Base-by-base conservation (phyloP, 2,797 vertebrate genomes). In the Centropyge bicolor region DNA sequence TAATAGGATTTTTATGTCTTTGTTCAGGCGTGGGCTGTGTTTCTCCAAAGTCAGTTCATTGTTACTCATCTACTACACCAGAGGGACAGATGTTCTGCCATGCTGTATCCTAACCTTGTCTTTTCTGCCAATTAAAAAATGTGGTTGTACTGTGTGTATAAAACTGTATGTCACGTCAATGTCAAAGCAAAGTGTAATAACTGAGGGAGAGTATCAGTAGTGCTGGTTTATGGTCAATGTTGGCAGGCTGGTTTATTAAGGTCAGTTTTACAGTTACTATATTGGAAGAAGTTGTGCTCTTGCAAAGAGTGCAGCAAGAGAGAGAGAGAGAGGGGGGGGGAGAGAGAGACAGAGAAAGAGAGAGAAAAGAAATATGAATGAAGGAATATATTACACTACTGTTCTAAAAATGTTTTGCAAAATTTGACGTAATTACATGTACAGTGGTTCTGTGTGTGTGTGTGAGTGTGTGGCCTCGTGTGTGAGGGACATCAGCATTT, bases 31-130 rank as follows among this genome's bases (percentile, higher is more conserved):
- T 55, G 59, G 14, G 72, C 51, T 63, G 45, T 48, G 70, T 62
- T 74, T 72, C 43, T 73, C 48, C 65, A 73, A 76, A 82, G 82
- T 74, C 75, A 76, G 66, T 88, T 78, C 51, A 74, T 85, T 74
- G 80, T 80, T 71, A 84, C 70, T 78, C 27, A 73, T 55, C 54
- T 59, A 78, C 45, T 61, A 40, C 46, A 73, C 46, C 48, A 31
- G 24, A 49, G 77, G 68, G 75, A 84, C 86, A 85, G 81, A 80
- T 90, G 75, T 74, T 85, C 64, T 40, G 51, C 70, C 54, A 66
- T 69, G 40, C 43, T 49, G 46, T 56, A 76, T 76, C 55, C 40
- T 73, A 68, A 80, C 77, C 71, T 69, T 68, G 54, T 54, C 27
- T 63, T 72, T 46, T 63, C 40, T 35, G 46, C 60, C 22, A 68